Evolutionary conservation across 2,888 invertebrate genomes (phyloP), one percentile per base, ranked within the genome.

Genomic region (Microctonus aethiopoides): DNA sequence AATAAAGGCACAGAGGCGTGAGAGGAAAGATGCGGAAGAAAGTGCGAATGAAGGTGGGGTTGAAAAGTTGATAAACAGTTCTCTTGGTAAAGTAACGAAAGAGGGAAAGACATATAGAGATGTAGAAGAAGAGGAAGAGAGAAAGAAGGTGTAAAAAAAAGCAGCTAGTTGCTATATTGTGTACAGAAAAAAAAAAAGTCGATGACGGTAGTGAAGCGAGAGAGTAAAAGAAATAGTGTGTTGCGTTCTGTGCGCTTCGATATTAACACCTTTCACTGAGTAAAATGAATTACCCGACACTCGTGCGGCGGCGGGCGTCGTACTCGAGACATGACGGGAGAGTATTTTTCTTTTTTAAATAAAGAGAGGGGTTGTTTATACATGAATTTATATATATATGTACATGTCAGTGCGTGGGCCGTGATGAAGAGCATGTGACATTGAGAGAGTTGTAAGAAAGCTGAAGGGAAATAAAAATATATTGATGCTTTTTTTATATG

Each of bases 231-330:
- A 56, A 59, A 36, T 46, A 32, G 22, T 54, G 68, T 62, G 69
- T n/a, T 70, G 68, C 56, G 41, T 57, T 67, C 54, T 56, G 51
- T 60, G 64, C 63, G 68, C 34, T 65, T 66, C 70, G 73, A 72
- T 76, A 76, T 74, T 76, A 74, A 74, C 75, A 76, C 74, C 70
- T 74, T 72, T 60, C 41, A 67, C 67, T 46, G 68, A 65, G 68
- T 59, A 74, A 72, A 76, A 72, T 73, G 73, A 76, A 76, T 76
- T 74, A 72, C 68, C 61, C 68, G 57, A 69, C 72, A 62, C 65
- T 67, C 56, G 9, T 24, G 57, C 52, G 24, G 62, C 67, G 66
- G 63, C n/a, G n/a, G n/a, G n/a, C n/a, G n/a, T n/a, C 71, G 20
- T 41, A 51, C 51, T 52, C 20, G 11, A 39, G 39, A 39, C 39